Base-by-base conservation (phyloP, 2,797 vertebrate species). In the Propithecus perrieri region DNA sequence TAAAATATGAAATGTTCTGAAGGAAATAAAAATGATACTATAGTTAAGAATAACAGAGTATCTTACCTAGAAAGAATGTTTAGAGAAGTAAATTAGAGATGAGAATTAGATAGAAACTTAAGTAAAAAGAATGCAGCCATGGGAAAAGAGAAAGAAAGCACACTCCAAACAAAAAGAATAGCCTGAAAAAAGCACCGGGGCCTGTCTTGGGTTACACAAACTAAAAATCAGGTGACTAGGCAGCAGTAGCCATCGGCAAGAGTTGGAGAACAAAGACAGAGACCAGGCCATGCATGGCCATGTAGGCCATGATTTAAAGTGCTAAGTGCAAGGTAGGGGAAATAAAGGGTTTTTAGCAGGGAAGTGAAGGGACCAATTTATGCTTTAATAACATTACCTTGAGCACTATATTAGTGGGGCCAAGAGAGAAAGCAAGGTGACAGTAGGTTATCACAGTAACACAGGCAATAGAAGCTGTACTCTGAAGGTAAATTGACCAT, bases 231-330 rank as follows among this genome's bases (percentile, higher is more conserved):
- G 53, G 10, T 6, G 48, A 48, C 8, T 1, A 6, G 30, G 13
- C n/a, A 8, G 6, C 15, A 12, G 57, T 11, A 26, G n/a, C 12
- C 57, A 35, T 10, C 33, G 91, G 26, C 13, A 35, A 71, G 6
- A 22, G 53, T 10, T n/a, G 9, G n/a, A 35, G 20, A 22, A 53
- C 0, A 35, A 53, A 50, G 46, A 26, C 1, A 61, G 18, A 57
- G 46, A 33, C 24, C 4, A 20, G 53, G 46, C 3, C 26, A 18
- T 2, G 18, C 10, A 2, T 2, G 1, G 18, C 30, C 4, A 8
- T 2, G 1, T 0, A n/a, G 33, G 55, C 24, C 76, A n/a, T 1
- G 17, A 83, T 7, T 41, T 35, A 7, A 59, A 41, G n/a, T 12
- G 1, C 28, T 35, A 43, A 55, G 46, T 55, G 35, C 57, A 67